These are phyloP conservation scores for Amazona guildingii DNA, from an alignment of 2,113 vertebrate species.

Conservation along the genomic window DNA sequence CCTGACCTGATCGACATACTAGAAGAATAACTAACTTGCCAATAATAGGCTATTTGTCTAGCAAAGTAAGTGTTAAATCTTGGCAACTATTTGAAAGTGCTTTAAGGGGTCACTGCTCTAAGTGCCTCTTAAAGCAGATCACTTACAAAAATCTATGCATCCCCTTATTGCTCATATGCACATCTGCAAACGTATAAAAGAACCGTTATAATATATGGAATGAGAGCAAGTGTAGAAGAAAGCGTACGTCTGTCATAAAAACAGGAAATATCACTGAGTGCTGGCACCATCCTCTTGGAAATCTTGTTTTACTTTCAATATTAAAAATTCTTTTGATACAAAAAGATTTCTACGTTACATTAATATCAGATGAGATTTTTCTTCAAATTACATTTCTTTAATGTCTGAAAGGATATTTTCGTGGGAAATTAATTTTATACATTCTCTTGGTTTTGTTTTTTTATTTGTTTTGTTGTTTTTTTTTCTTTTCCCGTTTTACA, in stretches of 20 bases:
- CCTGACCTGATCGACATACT: conserved; percentile 40
- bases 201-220: neutral
- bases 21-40: conserved; percentile 50
- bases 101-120: conserved; percentile 34
- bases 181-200: neutral
- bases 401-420: neutral
- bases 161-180: neutral
- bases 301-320: neutral
- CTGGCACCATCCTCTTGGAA: neutral
- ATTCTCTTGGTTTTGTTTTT: neutral
- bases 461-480: neutral
- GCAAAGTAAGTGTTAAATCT: conserved; percentile 56
- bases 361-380: neutral
- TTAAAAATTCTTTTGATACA: neutral
- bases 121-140: conserved; percentile 21
- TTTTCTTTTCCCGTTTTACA: neutral
- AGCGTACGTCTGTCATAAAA: neutral
- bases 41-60: conserved; percentile 56
- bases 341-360: neutral
- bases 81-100: conserved; percentile 47
- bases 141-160: conserved; percentile 32
- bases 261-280: neutral
- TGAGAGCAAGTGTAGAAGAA: neutral
- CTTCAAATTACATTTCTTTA: neutral
- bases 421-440: neutral